phyloP scores from a whole-genome alignment of 2,113 vertebrate genomes.

The Arizona elegans region DNA sequence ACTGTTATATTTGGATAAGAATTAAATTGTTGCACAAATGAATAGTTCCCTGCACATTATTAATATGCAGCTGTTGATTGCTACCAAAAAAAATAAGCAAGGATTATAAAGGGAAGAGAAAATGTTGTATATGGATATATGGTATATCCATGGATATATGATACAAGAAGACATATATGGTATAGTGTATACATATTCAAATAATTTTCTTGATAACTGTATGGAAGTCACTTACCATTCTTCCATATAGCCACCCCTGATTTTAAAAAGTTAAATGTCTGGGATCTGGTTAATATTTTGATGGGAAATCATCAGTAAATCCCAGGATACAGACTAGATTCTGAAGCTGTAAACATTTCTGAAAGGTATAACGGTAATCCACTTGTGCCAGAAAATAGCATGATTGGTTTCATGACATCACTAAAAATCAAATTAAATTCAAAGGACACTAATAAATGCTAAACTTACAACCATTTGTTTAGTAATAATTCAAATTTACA shows the following conservation, averaged over 20 bases:
- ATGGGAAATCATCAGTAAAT: not conserved
- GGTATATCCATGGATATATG: not conserved
- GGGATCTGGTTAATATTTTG: not conserved
- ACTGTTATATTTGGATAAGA: not conserved
- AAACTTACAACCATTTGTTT: not conserved
- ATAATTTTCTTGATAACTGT: not conserved
- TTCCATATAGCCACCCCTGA: not conserved
- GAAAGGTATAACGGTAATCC: not conserved
- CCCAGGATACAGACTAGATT: not conserved
- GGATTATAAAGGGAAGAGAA: not conserved
- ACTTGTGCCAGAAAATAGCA: not conserved
- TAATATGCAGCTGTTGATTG: slow-evolving; percentile 8
- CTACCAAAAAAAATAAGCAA: not conserved
- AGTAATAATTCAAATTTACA: not conserved
- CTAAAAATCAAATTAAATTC: not conserved
- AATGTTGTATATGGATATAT: not conserved
- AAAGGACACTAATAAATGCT: not conserved
- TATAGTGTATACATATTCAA: not conserved
- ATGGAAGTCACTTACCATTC: not conserved
- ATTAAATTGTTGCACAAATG: not conserved
- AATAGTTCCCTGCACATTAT: not conserved
- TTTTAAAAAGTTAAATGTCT: not conserved
- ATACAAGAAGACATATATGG: not conserved
- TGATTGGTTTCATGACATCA: not conserved
- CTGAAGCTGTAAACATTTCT: not conserved